Evolutionary conservation across 37 sponge, comb jelly and placozoan genomes (phyloP), one percentile per base, ranked within the genome.

Genomic region (Cliona cf. orientalis): DNA sequence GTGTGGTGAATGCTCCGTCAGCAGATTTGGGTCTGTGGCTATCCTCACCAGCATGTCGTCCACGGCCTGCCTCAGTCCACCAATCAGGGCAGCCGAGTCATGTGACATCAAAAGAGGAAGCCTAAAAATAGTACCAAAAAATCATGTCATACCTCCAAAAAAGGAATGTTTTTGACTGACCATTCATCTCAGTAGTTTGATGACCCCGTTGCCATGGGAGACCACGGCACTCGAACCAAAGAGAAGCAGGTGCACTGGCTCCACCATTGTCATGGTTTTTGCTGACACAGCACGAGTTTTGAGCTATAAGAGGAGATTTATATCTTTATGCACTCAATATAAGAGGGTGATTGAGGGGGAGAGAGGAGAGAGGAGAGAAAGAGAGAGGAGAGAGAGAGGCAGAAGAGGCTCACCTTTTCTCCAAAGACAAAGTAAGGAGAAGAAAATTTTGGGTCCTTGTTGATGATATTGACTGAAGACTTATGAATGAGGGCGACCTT

Each of bases 341-440:
- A n/a, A n/a, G n/a, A n/a, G n/a, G n/a, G n/a, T n/a, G n/a, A n/a
- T n/a, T n/a, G n/a, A 19, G 53, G 72, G 66, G 5, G 46, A 7
- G 36, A 14, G 21, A 25, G 11, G 11, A 11, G 14, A 49, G 17
- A 17, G 14, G 17, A 11, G 21, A 67, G 64, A 62, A 7, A 62
- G 23, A 25, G 36, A 3, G 21, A 73, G 53, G 71, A 39, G 34
- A 19, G 31, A 26, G 63, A 38, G 60, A 14, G 42, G 25, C n/a
- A n/a, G n/a, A n/a, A n/a, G n/a, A n/a, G n/a, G n/a, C 40, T 56
- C 46, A 94, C 84, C 84, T 94, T 94, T 72, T 94, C 95, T 57
- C 82, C 89, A 69, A 85, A 94, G 36, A 89, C 82, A 39, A 94
- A 90, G 80, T 82, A 94, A 7, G 91, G 95, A 35, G 91, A 94